Evolutionary conservation across 2,113 vertebrate genomes (phyloP), one percentile per base, ranked within the genome.

Genomic region (Pogonocichla stellata): DNA sequence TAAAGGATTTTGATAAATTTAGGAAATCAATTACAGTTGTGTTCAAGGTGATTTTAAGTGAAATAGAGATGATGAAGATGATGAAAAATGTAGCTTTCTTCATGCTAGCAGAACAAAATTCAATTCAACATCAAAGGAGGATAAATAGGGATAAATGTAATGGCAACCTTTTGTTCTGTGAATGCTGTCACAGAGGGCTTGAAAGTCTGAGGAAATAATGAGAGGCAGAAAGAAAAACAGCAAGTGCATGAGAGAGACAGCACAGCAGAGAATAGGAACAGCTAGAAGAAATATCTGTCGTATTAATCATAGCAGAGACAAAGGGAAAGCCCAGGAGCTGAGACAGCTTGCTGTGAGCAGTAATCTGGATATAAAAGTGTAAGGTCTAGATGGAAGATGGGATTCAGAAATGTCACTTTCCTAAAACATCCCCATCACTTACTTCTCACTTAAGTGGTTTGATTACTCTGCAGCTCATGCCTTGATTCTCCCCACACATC

Each of bases 81-180:
- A 86, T 85, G 81, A 70, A 38, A 92, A 67, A 69, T 56, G 65
- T 29, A 61, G 58, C 34, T 71, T 61, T 85, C 82, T 81, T 78
- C 93, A 69, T 1, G 5, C 36, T 78, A 66, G 82, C 72, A 92
- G 94, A 90, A 53, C 73, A 77, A 89, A 95, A 95, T 78, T 80
- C 72, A 93, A 5, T 92, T 92, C 66, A 81, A 43, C 54, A n/a
- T 95, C 86, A 84, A 94, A 95, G 80, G 71, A 93, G 72, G 47
- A 93, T 93, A 92, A 96, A 94, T 72, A 93, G 65, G 53, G 71
- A 96, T 92, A 93, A 92, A 80, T 86, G 60, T 64, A 95, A 92
- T 71, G 47, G 45, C 54, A 95, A 66, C 38, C 84, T 96, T 97
- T 94, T 96, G 92, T 95, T 90, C 93, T 86, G 15, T 89, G 88